phyloP scores from a whole-genome alignment of 2,888 invertebrate species.

The Clusia tigrina region DNA sequence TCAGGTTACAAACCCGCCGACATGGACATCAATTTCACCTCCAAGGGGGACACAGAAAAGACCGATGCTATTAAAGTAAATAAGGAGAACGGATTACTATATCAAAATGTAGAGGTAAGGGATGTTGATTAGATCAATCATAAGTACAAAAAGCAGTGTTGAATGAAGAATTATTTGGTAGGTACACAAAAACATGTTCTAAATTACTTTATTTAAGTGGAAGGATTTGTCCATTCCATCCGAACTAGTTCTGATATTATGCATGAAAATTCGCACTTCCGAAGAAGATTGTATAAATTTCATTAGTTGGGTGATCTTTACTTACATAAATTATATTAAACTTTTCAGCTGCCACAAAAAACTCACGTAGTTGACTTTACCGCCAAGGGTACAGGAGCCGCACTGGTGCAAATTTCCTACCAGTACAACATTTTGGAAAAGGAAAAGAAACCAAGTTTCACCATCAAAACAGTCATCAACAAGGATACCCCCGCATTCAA shows the following conservation, averaged over 20 bases:
- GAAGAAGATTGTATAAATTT: too few relatives aligned
- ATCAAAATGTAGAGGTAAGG: slow-evolving; percentile 77
- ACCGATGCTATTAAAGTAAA: slow-evolving; percentile 66
- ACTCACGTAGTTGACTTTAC: slow-evolving; percentile 75
- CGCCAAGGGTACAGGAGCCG: slow-evolving; percentile 83
- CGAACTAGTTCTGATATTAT: too few relatives aligned
- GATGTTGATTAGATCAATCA: too few relatives aligned
- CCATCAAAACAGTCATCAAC: slow-evolving; percentile 85
- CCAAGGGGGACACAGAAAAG: slow-evolving; percentile 35
- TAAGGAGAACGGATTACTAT: slow-evolving; percentile 78
- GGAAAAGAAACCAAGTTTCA: slow-evolving; percentile 86
- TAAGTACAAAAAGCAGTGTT: too few relatives aligned
- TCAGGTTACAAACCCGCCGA: slow-evolving; percentile 63
- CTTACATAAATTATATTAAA: too few relatives aligned
- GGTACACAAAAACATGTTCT: slow-evolving; percentile 81
- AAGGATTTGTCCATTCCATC: too few relatives aligned
- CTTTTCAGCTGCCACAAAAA: slow-evolving; percentile 49
- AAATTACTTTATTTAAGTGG: too few relatives aligned
- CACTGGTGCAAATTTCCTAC: slow-evolving; percentile 79
- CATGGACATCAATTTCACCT: slow-evolving; percentile 49
- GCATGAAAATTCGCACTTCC: too few relatives aligned
- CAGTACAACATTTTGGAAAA: slow-evolving; percentile 86
- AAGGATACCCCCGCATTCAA: slow-evolving; percentile 80
- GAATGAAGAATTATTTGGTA: too few relatives aligned
- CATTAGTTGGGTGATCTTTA: too few relatives aligned